phyloP scores from a whole-genome alignment of 2,888 invertebrate species.

The Pandemis corylana region DNA sequence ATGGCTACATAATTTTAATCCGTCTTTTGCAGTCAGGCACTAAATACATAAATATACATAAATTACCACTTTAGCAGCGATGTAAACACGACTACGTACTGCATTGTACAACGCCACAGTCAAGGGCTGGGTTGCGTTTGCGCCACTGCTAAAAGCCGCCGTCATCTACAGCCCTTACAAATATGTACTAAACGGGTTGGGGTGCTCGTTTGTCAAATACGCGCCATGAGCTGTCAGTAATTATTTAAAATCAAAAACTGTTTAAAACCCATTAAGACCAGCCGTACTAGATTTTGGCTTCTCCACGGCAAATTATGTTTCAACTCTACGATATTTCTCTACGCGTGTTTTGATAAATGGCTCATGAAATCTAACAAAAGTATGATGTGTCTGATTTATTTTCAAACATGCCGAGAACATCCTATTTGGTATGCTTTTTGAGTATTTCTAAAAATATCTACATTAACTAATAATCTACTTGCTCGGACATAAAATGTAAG shows the following conservation, averaged over 20 bases:
- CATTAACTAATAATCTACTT: conserved; percentile 37
- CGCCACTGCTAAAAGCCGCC: not conserved
- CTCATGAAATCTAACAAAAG: not conserved
- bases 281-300: not conserved
- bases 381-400: not conserved
- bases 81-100: too few relatives aligned
- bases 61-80: too few relatives aligned
- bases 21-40: too few relatives aligned
- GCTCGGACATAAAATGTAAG: conserved; percentile 30
- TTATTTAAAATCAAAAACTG: not conserved
- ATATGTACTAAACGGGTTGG: not conserved
- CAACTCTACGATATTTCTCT: not conserved
- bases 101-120: too few relatives aligned
- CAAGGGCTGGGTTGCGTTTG: not conserved
- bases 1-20: too few relatives aligned
- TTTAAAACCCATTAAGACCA: not conserved
- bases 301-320: not conserved
- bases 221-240: not conserved
- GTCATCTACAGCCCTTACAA: not conserved
- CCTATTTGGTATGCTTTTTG: conserved; percentile 1
- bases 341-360: not conserved
- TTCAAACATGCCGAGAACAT: conserved; percentile 8
- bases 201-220: not conserved
- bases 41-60: too few relatives aligned
- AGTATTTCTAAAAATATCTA: conserved; percentile 36